These are phyloP conservation scores for Actinia equina DNA, from an alignment of 64 coral and sea anemone genomes.

Conservation along the genomic window DNA sequence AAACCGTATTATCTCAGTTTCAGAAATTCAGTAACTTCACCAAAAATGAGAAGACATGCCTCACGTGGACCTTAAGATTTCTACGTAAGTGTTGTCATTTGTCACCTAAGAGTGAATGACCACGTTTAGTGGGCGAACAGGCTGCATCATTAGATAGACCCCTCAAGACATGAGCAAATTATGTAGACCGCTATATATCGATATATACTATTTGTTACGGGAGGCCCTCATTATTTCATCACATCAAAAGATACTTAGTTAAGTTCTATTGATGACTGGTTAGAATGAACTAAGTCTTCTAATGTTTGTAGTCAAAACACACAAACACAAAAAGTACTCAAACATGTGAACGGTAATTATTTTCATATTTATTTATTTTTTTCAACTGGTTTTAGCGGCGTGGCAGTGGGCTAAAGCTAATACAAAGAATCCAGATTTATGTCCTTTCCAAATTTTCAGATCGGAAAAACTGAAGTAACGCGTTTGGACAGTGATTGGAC, in stretches of 20 bases:
- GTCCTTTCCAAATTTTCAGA: too few relatives aligned
- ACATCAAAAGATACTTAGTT: background rate
- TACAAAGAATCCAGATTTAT: too few relatives aligned
- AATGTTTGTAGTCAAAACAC: background rate
- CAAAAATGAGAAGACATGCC: background rate
- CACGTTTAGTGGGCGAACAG: background rate
- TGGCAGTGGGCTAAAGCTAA: too few relatives aligned
- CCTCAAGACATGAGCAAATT: background rate
- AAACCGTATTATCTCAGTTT: background rate
- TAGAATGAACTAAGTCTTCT: background rate
- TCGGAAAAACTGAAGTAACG: too few relatives aligned
- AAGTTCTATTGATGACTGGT: background rate
- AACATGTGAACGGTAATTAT: background rate
- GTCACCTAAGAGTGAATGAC: background rate
- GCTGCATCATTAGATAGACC: constrained; percentile 4
- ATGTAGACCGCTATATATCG: background rate
- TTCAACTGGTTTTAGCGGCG: too few relatives aligned
- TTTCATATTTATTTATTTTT: background rate
- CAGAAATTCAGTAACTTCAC: background rate
- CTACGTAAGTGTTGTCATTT: background rate
- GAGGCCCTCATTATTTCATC: background rate
- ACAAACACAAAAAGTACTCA: background rate
- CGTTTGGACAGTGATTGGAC: too few relatives aligned
- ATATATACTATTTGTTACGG: background rate
- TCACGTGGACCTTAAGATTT: background rate